These are phyloP conservation scores for Drosophila funebris DNA, from an alignment of 1,140 invertebrate genomes.

Conservation along the genomic window DNA sequence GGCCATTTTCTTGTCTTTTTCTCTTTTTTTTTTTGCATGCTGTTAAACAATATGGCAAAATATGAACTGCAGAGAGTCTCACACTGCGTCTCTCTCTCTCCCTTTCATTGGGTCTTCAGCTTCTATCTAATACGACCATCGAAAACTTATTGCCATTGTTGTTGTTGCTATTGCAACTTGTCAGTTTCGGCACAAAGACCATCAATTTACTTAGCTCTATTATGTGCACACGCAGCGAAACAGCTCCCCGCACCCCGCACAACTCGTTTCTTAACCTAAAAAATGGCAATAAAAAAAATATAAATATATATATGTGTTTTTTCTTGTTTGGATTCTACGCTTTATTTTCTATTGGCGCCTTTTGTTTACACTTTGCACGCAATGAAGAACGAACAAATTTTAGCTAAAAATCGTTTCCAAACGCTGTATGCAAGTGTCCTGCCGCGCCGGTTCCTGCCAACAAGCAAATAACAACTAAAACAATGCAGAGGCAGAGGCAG, in stretches of 20 bases:
- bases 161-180: conserved; percentile 65
- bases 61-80: conserved; percentile 18
- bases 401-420: conserved; percentile 47
- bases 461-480: conserved; percentile 10
- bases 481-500: conserved; percentile 46
- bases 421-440: conserved; percentile 58
- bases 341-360: conserved; percentile 35
- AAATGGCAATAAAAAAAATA: neutral
- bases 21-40: conserved; percentile 7
- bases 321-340: conserved; percentile 22
- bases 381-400: conserved; percentile 55
- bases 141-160: conserved; percentile 47
- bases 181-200: conserved; percentile 79
- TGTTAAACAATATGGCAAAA: conserved; percentile 41
- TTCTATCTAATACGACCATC: conserved; percentile 66
- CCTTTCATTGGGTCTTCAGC: conserved; percentile 4
- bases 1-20: no score
- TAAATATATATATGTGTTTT: conserved; percentile 40
- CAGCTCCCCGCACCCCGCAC: neutral
- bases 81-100: neutral
- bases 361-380: conserved; percentile 76
- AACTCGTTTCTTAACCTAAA: neutral
- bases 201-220: conserved; percentile 82
- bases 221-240: conserved; percentile 75
- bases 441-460: neutral